Base-by-base conservation (phyloP, 53 echinoderm and acorn worm species). In the Antedon mediterranea region DNA sequence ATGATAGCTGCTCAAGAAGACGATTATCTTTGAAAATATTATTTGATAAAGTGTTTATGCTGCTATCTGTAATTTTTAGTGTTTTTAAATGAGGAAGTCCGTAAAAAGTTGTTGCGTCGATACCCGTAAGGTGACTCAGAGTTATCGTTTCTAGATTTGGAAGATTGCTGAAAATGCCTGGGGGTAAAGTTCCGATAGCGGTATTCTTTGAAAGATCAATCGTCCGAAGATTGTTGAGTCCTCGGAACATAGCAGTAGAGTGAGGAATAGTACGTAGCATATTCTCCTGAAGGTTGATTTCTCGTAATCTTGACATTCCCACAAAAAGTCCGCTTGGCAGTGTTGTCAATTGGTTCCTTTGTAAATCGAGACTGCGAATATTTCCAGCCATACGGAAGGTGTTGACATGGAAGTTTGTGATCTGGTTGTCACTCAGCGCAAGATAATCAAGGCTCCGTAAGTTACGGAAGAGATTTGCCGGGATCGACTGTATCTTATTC, bases 221-320 rank as follows among this genome's bases (percentile, higher is more conserved):
- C 27, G 80, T 43, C 28, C 78, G 73, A 34, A 92, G 86, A 28
- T 87, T 86, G 33, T 29, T 5, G 4, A 97, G 84, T 20, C 88
- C 87, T 43, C 79, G 82, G 78, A 97, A 90, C 18, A 92, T 44
- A 1, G 14, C 2, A 8, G 80, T 37, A n/a, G 76, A 79, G 4
- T 78, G 29, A 13, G 88, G 86, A 15, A 90, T 41, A 57, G 27
- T 77, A 3, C 75, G 84, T 7, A 97, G 78, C 44, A 79, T 75
- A 71, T 97, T 97, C 72, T 87, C 88, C 43, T 88, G 81, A 28
- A 97, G 74, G 42, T 89, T 74, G 41, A 97, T 84, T 28, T 85
- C 82, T 76, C 90, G 79, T n/a, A 92, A 76, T 6, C 77, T 37
- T 78, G 73, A 18, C 43, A 85, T 78, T 33, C 89, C 83, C 28